phyloP scores from a whole-genome alignment of 1,140 invertebrate genomes.

The Caenorhabditis briggsae region DNA sequence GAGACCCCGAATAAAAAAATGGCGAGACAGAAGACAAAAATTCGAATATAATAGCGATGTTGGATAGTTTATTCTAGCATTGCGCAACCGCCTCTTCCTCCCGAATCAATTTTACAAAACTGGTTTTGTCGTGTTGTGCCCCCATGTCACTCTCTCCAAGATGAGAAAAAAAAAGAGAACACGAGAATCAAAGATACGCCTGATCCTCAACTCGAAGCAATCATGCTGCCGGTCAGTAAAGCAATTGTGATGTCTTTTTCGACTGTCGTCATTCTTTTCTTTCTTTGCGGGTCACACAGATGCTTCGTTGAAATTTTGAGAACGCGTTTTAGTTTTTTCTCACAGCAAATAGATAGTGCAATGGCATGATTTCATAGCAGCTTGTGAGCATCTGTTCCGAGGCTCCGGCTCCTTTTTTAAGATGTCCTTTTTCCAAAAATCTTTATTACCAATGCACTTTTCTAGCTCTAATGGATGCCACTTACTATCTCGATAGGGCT shows the following conservation, averaged over 20 bases:
- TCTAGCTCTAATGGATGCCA: background rate
- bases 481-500: slow-evolving; percentile 14
- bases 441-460: background rate
- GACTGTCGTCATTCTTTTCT: background rate
- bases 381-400: background rate
- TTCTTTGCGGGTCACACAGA: slow-evolving; percentile 4
- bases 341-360: background rate
- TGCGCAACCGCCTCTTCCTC: slow-evolving; percentile 2
- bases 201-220: slow-evolving; percentile 49
- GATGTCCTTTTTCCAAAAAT: background rate
- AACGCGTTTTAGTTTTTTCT: background rate
- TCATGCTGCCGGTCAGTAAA: slow-evolving; percentile 19
- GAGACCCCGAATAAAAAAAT: background rate
- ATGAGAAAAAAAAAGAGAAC: slow-evolving; percentile 38
- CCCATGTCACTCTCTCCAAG: slow-evolving; percentile 1
- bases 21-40: background rate
- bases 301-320: background rate
- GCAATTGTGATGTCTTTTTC: background rate
- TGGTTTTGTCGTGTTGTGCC: slow-evolving; percentile 42
- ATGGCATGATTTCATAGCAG: background rate
- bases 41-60: slow-evolving; percentile 56
- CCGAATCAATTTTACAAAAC: slow-evolving; percentile 54
- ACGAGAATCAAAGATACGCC: slow-evolving; percentile 43
- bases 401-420: background rate
- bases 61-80: slow-evolving; percentile 56